Evolutionary conservation across 1,140 invertebrate species (phyloP), one percentile per base, ranked within the genome.

Genomic region (Anthonomus grandis): DNA sequence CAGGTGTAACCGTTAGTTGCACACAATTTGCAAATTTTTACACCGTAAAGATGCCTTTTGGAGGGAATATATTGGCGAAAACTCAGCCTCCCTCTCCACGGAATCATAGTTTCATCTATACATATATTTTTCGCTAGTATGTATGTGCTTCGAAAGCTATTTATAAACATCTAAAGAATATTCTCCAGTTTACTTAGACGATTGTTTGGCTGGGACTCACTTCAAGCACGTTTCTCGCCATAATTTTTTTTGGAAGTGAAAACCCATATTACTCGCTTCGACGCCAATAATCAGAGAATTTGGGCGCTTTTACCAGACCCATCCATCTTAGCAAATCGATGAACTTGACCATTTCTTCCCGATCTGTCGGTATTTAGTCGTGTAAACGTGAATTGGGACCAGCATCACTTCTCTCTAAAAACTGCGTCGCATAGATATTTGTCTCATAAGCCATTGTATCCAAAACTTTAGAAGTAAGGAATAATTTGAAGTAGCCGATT

Each of bases 31-130:
- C 60, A 66, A 18, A 70, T 2, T 64, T 72, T 72, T 50, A 70
- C 62, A 0, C 65, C 68, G 50, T 70, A 68, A 58, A 62, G 64
- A 58, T 68, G 64, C 31, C 54, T 25, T 59, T 71, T 70, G 12
- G 59, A 52, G 27, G 62, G 55, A 27, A 67, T 52, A 45, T 72
- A 68, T 53, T 72, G 66, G n/a, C 58, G 38, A 53, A 73, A 71
- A 31, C 55, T 51, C 3, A 71, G 57, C 18, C 65, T 19, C 21
- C 70, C 66, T 55, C 64, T 59, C 48, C 59, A 73, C 34, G 64
- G 64, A 38, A 73, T 46, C 66, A 70, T 65, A n/a, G 64, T 63
- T 51, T 73, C 63, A 60, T 72, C 64, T 34, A 68, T 50, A 25
- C 38, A 65, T 49, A 60, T 65, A 59, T 41, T 65, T 53, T 65